phyloP scores from a whole-genome alignment of 2,113 vertebrate genomes.

The Anas platyrhynchos region DNA sequence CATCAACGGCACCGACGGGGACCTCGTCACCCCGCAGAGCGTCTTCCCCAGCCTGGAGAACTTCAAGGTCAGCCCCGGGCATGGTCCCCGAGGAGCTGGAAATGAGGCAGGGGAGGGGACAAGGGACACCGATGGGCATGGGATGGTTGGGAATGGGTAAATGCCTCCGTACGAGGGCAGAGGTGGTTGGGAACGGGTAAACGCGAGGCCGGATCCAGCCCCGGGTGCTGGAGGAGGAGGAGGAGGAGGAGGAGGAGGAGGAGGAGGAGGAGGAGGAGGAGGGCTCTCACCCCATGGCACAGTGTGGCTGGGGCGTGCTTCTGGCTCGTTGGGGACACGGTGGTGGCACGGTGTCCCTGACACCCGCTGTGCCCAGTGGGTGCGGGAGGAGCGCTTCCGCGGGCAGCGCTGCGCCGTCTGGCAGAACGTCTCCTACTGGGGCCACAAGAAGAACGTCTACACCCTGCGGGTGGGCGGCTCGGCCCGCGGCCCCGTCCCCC shows the following conservation, averaged over 20 bases:
- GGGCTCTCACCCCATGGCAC: too few species aligned
- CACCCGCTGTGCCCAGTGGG: slow-evolving; percentile 9
- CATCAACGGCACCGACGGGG: slow-evolving; percentile 76
- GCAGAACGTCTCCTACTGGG: slow-evolving; percentile 76
- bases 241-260: too few species aligned
- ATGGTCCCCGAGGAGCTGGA: fast-evolving
- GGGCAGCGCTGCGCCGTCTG: slow-evolving; percentile 76
- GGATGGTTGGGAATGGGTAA: background rate
- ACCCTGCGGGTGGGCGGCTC: slow-evolving; percentile 75
- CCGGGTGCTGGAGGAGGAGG: too few species aligned
- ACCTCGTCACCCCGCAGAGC: slow-evolving; percentile 61
- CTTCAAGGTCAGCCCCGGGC: slow-evolving; percentile 72
- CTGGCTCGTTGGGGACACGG: background rate
- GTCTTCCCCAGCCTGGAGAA: slow-evolving; percentile 72
- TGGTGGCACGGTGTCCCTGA: background rate
- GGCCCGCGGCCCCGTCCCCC: slow-evolving; percentile 28
- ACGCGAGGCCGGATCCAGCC: too few species aligned
- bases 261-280: too few species aligned
- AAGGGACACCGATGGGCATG: background rate
- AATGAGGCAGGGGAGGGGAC: background rate
- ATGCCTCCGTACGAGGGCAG: fast-evolving
- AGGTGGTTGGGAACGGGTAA: background rate
- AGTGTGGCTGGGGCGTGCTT: too few species aligned
- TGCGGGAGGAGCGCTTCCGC: slow-evolving; percentile 73
- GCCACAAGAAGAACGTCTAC: slow-evolving; percentile 81